Conservation (phyloP, 2,888 invertebrate species). For the Amphiduros pacificus region DNA sequence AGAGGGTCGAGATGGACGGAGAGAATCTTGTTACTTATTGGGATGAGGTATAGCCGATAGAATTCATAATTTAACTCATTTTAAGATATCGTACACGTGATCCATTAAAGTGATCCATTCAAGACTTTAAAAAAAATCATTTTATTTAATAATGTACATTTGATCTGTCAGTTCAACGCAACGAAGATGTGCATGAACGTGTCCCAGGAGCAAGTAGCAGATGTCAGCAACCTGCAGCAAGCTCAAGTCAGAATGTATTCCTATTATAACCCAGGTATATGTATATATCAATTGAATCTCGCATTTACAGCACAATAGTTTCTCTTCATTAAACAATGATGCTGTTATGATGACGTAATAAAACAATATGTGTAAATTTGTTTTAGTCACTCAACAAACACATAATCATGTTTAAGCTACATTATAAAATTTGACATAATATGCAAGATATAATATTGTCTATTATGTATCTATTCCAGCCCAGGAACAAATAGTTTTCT, state of each 20-base stretch:
- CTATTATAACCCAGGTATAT: constrained; percentile 13
- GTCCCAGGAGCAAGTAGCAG: background rate
- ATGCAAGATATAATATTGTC: background rate
- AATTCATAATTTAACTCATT: no score
- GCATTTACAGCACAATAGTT: no score
- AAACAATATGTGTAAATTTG: background rate
- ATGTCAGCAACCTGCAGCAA: constrained; percentile 11
- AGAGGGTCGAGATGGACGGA: background rate
- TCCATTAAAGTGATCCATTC: no score
- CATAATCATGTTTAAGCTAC: background rate
- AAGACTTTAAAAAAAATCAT: no score
- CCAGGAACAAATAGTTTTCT: background rate
- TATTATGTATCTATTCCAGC: background rate
- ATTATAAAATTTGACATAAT: background rate
- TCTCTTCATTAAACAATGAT: background rate
- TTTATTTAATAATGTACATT: no score
- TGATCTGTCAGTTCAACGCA: constrained; percentile 68
- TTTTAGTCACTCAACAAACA: no score
- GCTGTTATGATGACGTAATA: background rate
- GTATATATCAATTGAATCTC: background rate
- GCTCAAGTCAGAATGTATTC: constrained; percentile 4
- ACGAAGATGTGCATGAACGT: constrained; percentile 67
- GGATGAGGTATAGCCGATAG: constrained; percentile 7
- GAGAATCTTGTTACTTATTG: constrained; percentile 5
- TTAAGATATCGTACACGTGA: no score